Percentiles rank a stretch among this genome's conserved stretches.
Conservation (phyloP, 2,797 vertebrate species). For the Chloroceryle amazona region DNA sequence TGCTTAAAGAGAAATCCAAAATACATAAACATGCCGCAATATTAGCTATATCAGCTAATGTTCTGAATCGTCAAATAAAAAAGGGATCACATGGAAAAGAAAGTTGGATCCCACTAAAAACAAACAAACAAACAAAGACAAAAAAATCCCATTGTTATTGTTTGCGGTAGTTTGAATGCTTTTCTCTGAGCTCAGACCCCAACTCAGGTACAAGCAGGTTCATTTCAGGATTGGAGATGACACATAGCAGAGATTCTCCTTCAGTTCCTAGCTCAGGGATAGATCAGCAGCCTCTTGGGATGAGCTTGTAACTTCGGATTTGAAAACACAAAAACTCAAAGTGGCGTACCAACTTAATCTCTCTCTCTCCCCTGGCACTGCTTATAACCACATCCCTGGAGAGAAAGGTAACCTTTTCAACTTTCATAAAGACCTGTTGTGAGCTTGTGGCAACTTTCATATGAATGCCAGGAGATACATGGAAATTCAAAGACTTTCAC, state of each 20-base stretch:
- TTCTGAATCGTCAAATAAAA: neutral
- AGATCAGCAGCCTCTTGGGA: neutral
- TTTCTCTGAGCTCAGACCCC: neutral
- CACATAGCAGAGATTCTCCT: neutral
- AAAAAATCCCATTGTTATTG: neutral
- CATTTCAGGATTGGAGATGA: neutral
- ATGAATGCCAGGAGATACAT: neutral
- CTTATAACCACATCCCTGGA: neutral
- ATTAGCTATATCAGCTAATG: neutral
- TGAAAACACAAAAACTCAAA: neutral
- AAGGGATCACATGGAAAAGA: neutral
- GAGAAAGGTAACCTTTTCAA: neutral
- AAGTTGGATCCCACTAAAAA: accelerated
- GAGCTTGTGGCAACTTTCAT: neutral
- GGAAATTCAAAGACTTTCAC: neutral
- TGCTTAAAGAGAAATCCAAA: neutral
- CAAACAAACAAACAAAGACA: neutral
- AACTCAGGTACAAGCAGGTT: neutral
- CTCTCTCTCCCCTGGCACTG: neutral
- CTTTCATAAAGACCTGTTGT: neutral
- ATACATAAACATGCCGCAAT: neutral
- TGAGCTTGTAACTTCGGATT: neutral
- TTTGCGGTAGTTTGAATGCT: neutral
- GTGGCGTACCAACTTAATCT: neutral
- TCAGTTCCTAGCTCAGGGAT: neutral